These are phyloP conservation scores for Nymphalis c-album DNA, from an alignment of 2,888 invertebrate genomes.

Conservation along the genomic window DNA sequence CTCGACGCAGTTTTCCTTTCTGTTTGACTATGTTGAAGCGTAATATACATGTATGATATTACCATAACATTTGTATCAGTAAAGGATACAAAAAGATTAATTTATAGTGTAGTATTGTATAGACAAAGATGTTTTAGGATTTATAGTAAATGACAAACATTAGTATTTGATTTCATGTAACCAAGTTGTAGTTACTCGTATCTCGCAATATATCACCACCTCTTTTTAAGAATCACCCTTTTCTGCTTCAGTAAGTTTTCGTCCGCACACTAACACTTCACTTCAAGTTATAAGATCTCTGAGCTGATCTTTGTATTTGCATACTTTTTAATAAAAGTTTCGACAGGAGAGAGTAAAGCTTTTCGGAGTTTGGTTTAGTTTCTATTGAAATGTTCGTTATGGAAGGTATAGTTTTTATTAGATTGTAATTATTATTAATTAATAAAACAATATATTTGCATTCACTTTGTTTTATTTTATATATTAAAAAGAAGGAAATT, in stretches of 20 bases:
- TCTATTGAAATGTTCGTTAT: constrained; percentile 48
- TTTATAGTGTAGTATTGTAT: neutral
- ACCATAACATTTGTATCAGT: too few relatives aligned
- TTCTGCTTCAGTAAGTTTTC: neutral
- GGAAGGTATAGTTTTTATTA: constrained; percentile 54
- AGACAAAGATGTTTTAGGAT: neutral
- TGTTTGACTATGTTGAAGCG: too few relatives aligned
- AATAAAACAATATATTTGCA: constrained; percentile 71
- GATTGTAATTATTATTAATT: constrained; percentile 61
- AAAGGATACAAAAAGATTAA: neutral
- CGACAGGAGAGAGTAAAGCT: neutral
- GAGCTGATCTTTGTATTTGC: too few relatives aligned
- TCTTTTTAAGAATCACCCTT: too few relatives aligned
- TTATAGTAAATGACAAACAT: neutral
- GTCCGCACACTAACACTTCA: too few relatives aligned
- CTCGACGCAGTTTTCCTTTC: too few relatives aligned
- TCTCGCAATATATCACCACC: neutral
- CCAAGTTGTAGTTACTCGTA: neutral
- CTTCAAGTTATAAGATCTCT: too few relatives aligned
- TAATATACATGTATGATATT: too few relatives aligned
- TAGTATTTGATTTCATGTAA: neutral
- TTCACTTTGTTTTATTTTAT: constrained; percentile 47
- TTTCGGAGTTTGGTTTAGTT: constrained; percentile 38
- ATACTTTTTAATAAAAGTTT: too few relatives aligned
- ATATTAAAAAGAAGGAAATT: constrained; percentile 13